Conservation (phyloP, 2,113 vertebrate species). For the Solea senegalensis region DNA sequence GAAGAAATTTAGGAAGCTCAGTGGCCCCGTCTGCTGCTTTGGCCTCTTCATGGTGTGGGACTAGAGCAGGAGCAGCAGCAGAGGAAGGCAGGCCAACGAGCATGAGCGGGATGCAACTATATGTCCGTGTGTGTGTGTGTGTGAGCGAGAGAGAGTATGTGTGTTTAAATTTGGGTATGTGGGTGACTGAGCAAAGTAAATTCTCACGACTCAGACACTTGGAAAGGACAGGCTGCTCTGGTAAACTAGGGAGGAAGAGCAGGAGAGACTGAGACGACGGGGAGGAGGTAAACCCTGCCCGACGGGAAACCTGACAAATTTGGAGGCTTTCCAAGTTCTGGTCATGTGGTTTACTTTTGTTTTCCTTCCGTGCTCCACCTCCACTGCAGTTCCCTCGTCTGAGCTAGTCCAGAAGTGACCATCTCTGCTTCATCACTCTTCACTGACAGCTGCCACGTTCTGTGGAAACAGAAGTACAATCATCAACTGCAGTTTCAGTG, state of each 20-base stretch:
- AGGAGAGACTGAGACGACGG: constrained; percentile 47
- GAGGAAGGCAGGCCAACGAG: constrained; percentile 63
- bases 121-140: not conserved
- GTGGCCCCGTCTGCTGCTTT: constrained; percentile 74
- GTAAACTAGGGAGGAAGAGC: constrained; percentile 40
- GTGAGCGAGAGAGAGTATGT: constrained; percentile 16
- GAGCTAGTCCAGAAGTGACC: constrained; percentile 32
- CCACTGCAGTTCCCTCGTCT: constrained; percentile 26
- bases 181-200: constrained; percentile 28
- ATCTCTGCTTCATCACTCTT: constrained; percentile 25
- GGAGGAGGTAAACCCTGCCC: constrained; percentile 70
- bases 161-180: constrained; percentile 3
- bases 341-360: constrained; percentile 52
- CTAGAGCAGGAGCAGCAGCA: constrained; percentile 54
- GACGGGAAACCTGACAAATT: constrained; percentile 63
- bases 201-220: constrained; percentile 55
- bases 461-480: not conserved
- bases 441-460: not conserved
- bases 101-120: constrained; percentile 63
- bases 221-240: constrained; percentile 46
- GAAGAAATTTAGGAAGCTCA: constrained; percentile 83
- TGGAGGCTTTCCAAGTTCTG: constrained; percentile 48
- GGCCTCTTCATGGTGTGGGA: constrained; percentile 82
- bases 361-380: constrained; percentile 34
- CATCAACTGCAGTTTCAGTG: constrained; percentile 8